A percentile compares a stretch with the other conserved stretches of the same genome.
Evolutionary conservation across 2,113 vertebrate species (phyloP).

Genomic region (Edolisoma coerulescens): DNA sequence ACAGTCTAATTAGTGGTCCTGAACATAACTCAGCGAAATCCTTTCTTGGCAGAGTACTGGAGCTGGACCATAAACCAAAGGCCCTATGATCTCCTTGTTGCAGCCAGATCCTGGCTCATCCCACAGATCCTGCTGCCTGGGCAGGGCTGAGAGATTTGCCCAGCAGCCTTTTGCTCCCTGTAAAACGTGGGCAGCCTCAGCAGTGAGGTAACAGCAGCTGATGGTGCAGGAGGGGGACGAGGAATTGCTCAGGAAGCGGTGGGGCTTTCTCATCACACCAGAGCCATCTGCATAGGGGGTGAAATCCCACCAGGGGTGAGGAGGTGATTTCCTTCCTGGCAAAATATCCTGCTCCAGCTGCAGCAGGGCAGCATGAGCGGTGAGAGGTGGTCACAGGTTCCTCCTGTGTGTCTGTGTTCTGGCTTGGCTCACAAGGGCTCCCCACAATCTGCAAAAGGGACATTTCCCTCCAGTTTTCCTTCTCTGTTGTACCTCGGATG

Average conservation of each 20-base stretch:
- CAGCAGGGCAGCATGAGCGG: accelerated
- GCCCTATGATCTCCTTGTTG: background rate
- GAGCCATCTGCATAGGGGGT: background rate
- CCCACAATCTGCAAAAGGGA: background rate
- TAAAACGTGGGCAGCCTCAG: background rate
- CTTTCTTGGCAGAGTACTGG: background rate
- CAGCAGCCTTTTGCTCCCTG: background rate
- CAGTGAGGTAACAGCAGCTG: background rate
- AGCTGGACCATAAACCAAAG: background rate
- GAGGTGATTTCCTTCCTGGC: constrained; percentile 1
- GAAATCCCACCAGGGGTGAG: background rate
- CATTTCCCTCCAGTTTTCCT: background rate
- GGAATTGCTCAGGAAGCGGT: background rate
- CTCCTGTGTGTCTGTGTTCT: background rate
- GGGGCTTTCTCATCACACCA: background rate
- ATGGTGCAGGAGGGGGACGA: background rate
- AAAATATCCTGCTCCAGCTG: background rate
- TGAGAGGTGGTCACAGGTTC: background rate
- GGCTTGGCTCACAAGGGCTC: background rate
- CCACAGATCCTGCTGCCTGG: background rate
- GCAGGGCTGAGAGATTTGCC: background rate
- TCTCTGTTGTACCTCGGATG: background rate
- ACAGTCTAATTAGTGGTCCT: background rate
- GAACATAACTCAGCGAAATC: background rate
- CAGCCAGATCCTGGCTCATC: background rate